Base-by-base conservation (phyloP, 2,113 vertebrate species). In the Bungarus multicinctus region DNA sequence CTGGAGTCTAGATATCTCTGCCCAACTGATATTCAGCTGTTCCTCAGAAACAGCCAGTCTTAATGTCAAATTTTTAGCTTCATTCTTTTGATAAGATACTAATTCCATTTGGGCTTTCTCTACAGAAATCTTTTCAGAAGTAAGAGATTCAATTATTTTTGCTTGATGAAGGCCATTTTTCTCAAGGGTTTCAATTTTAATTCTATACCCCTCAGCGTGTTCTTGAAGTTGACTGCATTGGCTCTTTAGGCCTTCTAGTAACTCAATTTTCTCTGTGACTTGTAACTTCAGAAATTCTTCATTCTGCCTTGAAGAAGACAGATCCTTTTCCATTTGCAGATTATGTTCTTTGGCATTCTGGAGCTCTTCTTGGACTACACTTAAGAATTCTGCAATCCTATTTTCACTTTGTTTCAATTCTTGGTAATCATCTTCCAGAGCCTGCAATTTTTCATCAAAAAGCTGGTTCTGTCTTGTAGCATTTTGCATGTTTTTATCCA, bases 401-500 rank as follows among this genome's bases (percentile, higher is more conserved):
- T 96, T 96, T 94, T 98, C 98, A 90, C 95, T 95, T 94, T 97
- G 94, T 81, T 97, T 97, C 90, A 98, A 96, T 2, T 98, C 97
- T 93, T 94, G 92, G 74, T 97, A 98, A 16, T 98, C 98, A 2
- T 95, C 95, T 57, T 97, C 96, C 5, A 98, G 94, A 89, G 95
- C 95, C 85, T 97, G 96, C 34, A 98, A 93, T 22, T 92, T 97
- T 95, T 95, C 95, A 91, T 98, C 97, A 1, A 97, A 96, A 27
- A 94, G 90, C 87, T 98, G 97, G 89, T 94, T 98, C 91, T 98
- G 97, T 12, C 95, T 93, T 1, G 95, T 94, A 50, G 95, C 90
- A 39, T 96, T 98, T 94, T 98, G 98, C 81, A 98, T 92, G 86
- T 96, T 97, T 95, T 98, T 97, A 95, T 98, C 97, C 92, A 98